phyloP scores from a whole-genome alignment of 1,140 invertebrate species.

The Drosophila lini region DNA sequence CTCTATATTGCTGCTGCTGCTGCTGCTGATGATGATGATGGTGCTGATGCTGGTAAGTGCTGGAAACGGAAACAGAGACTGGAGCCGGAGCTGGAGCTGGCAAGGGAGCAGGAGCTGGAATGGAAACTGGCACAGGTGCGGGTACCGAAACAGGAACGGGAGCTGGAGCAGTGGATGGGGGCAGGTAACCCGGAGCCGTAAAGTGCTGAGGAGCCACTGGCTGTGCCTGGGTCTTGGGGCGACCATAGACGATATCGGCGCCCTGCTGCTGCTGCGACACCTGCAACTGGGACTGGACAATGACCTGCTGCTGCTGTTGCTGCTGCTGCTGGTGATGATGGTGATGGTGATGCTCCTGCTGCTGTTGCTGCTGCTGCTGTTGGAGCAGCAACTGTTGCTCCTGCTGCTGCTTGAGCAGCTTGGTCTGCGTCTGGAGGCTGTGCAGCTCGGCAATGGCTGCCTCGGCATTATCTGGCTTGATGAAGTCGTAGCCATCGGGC shows the following conservation, averaged over 20 bases:
- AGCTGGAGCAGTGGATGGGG: constrained; percentile 12
- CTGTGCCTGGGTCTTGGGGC: constrained; percentile 27
- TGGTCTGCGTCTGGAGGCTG: constrained; percentile 67
- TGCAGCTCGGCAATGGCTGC: constrained; percentile 78
- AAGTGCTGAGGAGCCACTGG: constrained; percentile 23
- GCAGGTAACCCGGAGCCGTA: constrained; percentile 36
- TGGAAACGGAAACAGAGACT: constrained; percentile 14
- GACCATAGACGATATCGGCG: constrained; percentile 34
- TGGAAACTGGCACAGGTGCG: constrained; percentile 1
- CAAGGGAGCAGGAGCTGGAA: constrained; percentile 26
- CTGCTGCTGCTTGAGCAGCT: constrained; percentile 66
- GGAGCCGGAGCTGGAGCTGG: constrained; percentile 1
- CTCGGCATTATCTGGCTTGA: constrained; percentile 69
- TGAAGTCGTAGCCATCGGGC: constrained; percentile 75
- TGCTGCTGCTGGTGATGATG: constrained; percentile 31
- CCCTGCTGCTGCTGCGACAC: constrained; percentile 49
- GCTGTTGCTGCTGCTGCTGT: constrained; percentile 31
- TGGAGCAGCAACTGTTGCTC: constrained; percentile 34
- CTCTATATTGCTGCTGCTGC: constrained; percentile 27
- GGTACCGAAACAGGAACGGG: background rate
- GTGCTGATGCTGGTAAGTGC: constrained; percentile 6
- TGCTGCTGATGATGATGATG: constrained; percentile 1
- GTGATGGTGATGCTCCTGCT: constrained; percentile 43
- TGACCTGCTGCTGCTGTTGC: constrained; percentile 33
- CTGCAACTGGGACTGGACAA: constrained; percentile 44